phyloP scores from a whole-genome alignment of 2,888 invertebrate genomes.

The Rapana venosa region DNA sequence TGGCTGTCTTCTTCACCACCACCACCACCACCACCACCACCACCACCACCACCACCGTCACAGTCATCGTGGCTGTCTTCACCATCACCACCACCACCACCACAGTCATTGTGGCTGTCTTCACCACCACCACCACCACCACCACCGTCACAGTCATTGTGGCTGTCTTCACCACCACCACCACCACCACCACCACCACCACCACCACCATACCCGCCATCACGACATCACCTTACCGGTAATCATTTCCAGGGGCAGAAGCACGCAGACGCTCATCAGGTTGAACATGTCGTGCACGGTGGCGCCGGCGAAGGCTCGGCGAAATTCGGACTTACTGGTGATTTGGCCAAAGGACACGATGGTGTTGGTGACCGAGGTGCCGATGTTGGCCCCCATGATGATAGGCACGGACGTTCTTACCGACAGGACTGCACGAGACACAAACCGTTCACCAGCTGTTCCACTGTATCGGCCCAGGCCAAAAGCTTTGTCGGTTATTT shows the following conservation, averaged over 20 bases:
- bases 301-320: constrained; percentile 81
- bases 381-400: constrained; percentile 82
- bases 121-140: too few relatives aligned
- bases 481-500: too few relatives aligned
- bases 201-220: background rate
- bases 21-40: too few relatives aligned
- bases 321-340: constrained; percentile 77
- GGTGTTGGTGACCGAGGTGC: constrained; percentile 81
- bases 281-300: constrained; percentile 82
- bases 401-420: constrained; percentile 80
- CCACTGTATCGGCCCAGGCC: too few relatives aligned
- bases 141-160: too few relatives aligned
- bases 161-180: constrained; percentile 77
- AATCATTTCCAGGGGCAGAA: constrained; percentile 80
- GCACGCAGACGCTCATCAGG: constrained; percentile 80
- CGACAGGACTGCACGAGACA: constrained; percentile 68
- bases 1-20: too few relatives aligned
- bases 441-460: too few relatives aligned
- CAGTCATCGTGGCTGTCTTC: too few relatives aligned
- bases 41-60: too few relatives aligned
- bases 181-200: constrained; percentile 67
- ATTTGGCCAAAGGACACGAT: constrained; percentile 79
- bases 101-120: too few relatives aligned
- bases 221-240: background rate
- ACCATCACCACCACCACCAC: too few relatives aligned